phyloP scores from a whole-genome alignment of 2,113 vertebrate species.

The Lichenostomus cassidix region DNA sequence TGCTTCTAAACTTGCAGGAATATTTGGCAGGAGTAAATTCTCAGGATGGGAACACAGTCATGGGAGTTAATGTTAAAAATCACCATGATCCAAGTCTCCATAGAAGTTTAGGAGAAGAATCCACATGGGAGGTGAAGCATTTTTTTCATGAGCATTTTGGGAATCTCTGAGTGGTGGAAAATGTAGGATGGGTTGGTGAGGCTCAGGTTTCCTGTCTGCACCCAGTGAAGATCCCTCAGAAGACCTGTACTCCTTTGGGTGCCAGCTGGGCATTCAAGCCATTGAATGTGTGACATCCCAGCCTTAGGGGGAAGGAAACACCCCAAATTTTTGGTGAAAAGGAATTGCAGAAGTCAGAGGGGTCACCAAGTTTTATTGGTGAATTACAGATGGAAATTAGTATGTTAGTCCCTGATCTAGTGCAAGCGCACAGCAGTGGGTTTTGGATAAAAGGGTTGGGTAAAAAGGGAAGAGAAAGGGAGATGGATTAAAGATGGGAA shows the following conservation, averaged over 20 bases:
- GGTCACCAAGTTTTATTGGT: background rate
- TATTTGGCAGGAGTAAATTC: background rate
- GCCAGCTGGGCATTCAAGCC: background rate
- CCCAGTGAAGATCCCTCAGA: background rate
- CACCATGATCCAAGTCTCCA: fast-evolving
- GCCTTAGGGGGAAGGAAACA: background rate
- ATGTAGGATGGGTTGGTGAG: background rate
- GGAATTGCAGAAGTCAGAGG: background rate
- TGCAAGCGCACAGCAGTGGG: background rate
- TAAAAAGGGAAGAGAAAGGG: background rate
- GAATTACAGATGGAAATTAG: background rate
- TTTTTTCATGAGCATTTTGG: background rate
- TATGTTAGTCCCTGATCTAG: background rate
- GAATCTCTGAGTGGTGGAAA: background rate
- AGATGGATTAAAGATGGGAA: background rate
- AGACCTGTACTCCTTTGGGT: background rate
- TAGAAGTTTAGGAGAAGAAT: background rate
- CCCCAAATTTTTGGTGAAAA: background rate
- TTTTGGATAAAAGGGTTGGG: background rate
- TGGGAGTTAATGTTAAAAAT: background rate
- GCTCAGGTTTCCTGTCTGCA: background rate
- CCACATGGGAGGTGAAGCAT: background rate
- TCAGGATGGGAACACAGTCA: background rate
- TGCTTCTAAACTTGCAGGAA: background rate
- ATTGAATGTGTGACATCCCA: background rate